phyloP scores from a whole-genome alignment of 2,113 vertebrate genomes.

The Alces alces region DNA sequence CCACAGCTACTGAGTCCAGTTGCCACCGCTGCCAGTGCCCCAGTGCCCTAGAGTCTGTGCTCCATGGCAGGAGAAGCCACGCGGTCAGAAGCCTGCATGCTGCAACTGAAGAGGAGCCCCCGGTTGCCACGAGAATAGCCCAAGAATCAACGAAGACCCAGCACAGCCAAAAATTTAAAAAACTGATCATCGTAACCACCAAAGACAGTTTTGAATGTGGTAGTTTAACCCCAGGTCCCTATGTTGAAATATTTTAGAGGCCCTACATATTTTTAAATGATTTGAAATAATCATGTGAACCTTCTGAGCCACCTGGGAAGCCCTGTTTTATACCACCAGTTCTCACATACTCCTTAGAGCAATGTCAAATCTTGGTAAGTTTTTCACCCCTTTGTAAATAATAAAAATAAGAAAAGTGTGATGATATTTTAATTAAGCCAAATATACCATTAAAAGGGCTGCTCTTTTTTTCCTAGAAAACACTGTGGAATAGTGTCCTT shows the following conservation, averaged over 20 bases:
- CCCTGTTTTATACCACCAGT: not conserved
- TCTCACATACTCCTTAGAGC: not conserved
- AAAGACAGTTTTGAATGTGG: not conserved
- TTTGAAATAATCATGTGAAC: not conserved
- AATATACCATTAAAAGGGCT: not conserved
- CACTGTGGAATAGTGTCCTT: not conserved
- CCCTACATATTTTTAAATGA: not conserved
- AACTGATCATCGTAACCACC: not conserved
- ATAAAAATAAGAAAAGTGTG: not conserved
- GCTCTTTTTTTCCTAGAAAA: not conserved
- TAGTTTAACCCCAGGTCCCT: not conserved
- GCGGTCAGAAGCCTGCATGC: not conserved
- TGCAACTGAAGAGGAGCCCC: not conserved
- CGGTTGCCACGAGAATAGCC: not conserved
- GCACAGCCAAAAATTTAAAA: not conserved
- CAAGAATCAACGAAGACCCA: not conserved
- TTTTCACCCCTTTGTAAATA: not conserved
- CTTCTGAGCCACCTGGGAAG: not conserved
- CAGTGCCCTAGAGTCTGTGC: not conserved
- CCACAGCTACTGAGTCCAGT: not conserved
- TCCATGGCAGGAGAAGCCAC: not conserved
- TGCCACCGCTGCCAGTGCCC: fast-evolving
- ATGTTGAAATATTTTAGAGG: not conserved
- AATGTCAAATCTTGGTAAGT: not conserved
- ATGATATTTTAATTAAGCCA: not conserved